Evolutionary conservation across 2,888 invertebrate genomes (phyloP).

Genomic region (Amiota minor): DNA sequence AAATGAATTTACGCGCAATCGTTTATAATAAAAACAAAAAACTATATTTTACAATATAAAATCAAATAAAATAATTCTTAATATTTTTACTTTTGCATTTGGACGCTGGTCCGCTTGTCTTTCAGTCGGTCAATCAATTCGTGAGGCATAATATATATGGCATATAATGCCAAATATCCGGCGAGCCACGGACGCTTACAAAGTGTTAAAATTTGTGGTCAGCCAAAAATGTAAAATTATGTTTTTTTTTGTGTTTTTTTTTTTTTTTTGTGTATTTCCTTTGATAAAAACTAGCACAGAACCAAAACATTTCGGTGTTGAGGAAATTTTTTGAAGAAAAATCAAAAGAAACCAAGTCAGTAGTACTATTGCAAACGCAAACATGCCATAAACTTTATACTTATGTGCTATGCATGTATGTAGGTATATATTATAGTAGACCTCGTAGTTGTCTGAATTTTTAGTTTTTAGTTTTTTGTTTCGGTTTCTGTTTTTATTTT

Average conservation of each 20-base stretch:
- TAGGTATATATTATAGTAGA: not conserved
- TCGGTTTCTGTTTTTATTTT: no score
- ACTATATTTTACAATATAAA: no score
- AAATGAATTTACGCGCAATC: no score
- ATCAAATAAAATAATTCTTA: no score
- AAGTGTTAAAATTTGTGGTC: conserved; percentile 20
- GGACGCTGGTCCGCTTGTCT: conserved; percentile 24
- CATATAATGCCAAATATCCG: conserved; percentile 2
- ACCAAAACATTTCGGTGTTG: not conserved
- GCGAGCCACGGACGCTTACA: not conserved
- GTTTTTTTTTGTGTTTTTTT: no score
- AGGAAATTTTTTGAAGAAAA: conserved; percentile 14
- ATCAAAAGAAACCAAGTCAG: conserved; percentile 10
- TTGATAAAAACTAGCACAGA: conserved; percentile 9
- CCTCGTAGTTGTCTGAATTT: conserved; percentile 2
- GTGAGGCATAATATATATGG: no score
- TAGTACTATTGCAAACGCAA: conserved; percentile 13
- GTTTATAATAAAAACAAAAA: no score
- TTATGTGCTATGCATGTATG: not conserved
- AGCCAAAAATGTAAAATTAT: not conserved
- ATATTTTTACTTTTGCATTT: conserved; percentile 44
- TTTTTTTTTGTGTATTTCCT: no score
- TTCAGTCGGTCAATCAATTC: no score
- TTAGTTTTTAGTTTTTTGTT: not conserved
- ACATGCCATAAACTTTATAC: conserved; percentile 26